Evolutionary conservation across 2,797 vertebrate species (phyloP).

Genomic region (Myotis daubentonii): DNA sequence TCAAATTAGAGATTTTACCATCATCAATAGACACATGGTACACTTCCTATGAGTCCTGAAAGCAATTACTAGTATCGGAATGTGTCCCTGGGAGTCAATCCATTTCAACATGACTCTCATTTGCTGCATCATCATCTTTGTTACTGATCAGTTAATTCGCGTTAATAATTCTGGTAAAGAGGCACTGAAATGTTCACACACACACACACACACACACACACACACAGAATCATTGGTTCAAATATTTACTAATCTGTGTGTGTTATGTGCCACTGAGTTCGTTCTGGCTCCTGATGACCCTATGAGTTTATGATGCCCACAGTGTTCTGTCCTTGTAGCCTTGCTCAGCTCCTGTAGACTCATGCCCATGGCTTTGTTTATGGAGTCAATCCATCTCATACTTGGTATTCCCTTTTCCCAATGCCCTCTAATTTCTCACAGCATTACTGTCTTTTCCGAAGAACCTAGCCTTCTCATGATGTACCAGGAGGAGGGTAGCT

Average conservation of each 20-base stretch:
- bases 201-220: neutral
- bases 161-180: neutral
- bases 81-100: neutral
- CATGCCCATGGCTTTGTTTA: neutral
- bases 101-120: neutral
- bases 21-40: neutral
- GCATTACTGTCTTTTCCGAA: neutral
- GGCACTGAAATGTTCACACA: neutral
- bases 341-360: neutral
- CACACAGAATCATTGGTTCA: neutral
- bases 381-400: neutral
- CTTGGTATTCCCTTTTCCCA: neutral
- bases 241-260: neutral
- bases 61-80: neutral
- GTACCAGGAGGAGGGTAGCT: neutral
- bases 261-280: neutral
- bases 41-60: constrained; percentile 20
- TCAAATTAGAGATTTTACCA: neutral
- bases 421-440: neutral
- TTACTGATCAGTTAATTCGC: constrained; percentile 31
- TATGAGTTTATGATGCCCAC: neutral
- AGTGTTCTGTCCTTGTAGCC: neutral
- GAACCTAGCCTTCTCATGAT: neutral
- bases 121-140: constrained; percentile 8
- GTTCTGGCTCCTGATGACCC: neutral